Conservation (phyloP, 2,113 vertebrate species). For the Sebastes schlegelii region DNA sequence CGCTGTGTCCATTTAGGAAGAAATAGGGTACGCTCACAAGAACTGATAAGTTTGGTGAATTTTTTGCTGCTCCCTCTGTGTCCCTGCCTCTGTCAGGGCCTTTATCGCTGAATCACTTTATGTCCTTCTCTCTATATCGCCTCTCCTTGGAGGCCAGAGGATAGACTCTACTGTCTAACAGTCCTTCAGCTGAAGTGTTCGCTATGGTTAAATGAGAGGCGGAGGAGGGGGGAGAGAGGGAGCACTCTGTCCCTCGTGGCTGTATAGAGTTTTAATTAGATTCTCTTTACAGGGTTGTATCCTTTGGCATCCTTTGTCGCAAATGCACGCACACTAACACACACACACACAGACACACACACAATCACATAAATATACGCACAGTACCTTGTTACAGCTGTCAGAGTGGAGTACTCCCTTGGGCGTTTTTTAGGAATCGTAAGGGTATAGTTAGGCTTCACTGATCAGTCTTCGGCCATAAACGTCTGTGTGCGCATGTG, state of each 20-base stretch:
- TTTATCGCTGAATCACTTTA: constrained; percentile 40
- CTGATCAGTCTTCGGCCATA: constrained; percentile 67
- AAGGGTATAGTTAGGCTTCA: constrained; percentile 68
- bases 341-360: constrained; percentile 31
- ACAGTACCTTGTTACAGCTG: constrained; percentile 76
- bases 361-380: constrained; percentile 69
- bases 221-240: constrained; percentile 7
- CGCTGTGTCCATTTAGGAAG: constrained; percentile 1
- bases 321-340: constrained; percentile 12
- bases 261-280: constrained; percentile 77
- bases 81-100: constrained; percentile 8
- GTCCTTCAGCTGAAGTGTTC: constrained; percentile 68
- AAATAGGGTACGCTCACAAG: constrained; percentile 5
- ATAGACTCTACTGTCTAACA: constrained; percentile 56
- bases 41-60: constrained; percentile 14
- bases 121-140: constrained; percentile 35
- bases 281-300: constrained; percentile 80
- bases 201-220: constrained; percentile 60
- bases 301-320: constrained; percentile 73
- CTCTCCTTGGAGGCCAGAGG: constrained; percentile 55
- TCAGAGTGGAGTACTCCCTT: constrained; percentile 66
- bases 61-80: not conserved
- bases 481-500: constrained; percentile 40
- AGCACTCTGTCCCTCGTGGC: constrained; percentile 67
- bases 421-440: constrained; percentile 64